Percentiles rank a stretch among this genome's conserved stretches.
Conservation (phyloP, 1,140 invertebrate genomes). For the Probaryconus sp. region DNA sequence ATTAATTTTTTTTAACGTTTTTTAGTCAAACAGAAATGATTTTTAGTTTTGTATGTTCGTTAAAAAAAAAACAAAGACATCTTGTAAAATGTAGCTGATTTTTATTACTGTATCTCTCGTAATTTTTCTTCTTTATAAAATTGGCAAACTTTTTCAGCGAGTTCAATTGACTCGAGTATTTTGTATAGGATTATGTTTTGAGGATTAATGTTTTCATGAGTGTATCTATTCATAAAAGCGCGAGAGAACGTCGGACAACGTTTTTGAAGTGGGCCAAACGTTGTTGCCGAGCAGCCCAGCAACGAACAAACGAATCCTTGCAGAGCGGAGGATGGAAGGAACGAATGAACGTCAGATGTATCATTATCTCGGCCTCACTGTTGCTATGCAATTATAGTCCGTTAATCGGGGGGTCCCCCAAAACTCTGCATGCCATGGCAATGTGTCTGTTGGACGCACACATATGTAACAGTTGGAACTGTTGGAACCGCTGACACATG, state of each 20-base stretch:
- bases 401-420: slow-evolving; percentile 70
- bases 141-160: too few relatives aligned
- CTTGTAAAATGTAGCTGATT: too few relatives aligned
- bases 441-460: slow-evolving; percentile 41
- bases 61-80: too few relatives aligned
- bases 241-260: slow-evolving; percentile 16
- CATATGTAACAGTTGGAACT: slow-evolving; percentile 10
- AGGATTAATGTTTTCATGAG: too few relatives aligned
- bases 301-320: slow-evolving; percentile 15
- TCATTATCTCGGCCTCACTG: slow-evolving; percentile 76
- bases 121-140: too few relatives aligned
- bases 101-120: too few relatives aligned
- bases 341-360: slow-evolving; percentile 68
- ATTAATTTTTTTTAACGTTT: too few relatives aligned
- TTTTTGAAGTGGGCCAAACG: slow-evolving; percentile 70
- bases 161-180: too few relatives aligned
- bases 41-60: too few relatives aligned
- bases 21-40: too few relatives aligned
- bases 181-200: too few relatives aligned
- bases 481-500: slow-evolving; percentile 47
- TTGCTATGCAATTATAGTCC: slow-evolving; percentile 77
- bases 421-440: slow-evolving; percentile 38
- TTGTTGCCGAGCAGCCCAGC: slow-evolving; percentile 53
- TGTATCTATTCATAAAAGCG: too few relatives aligned
- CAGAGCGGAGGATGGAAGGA: slow-evolving; percentile 23